phyloP scores from a whole-genome alignment of 1,140 invertebrate species.

The Leptinotarsa lineolata region DNA sequence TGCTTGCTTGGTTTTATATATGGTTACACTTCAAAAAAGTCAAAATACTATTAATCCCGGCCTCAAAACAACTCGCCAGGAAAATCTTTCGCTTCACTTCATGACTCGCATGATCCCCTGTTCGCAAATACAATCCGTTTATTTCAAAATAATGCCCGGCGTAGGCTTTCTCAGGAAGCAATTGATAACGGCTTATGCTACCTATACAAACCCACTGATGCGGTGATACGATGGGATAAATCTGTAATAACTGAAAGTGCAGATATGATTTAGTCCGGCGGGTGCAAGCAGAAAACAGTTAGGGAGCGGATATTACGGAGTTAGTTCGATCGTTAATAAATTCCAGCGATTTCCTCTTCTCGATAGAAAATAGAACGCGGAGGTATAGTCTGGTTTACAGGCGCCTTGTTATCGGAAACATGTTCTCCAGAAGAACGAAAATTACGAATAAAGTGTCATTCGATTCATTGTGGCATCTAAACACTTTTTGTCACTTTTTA shows the following conservation, averaged over 20 bases:
- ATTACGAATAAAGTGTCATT: no score
- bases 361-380: conserved; percentile 3
- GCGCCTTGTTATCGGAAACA: no score
- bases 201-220: conserved; percentile 8
- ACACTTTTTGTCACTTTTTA: no score
- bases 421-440: no score
- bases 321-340: conserved; percentile 35
- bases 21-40: no score
- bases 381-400: background rate
- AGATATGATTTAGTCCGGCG: conserved; percentile 19
- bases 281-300: conserved; percentile 21
- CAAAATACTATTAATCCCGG: no score
- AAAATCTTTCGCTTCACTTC: background rate
- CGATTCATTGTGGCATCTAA: no score
- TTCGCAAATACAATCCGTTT: conserved; percentile 2
- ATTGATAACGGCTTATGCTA: background rate
- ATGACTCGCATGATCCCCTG: background rate
- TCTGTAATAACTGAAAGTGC: conserved; percentile 20
- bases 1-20: no score
- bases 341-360: conserved; percentile 36
- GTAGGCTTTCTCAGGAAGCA: background rate
- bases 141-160: conserved; percentile 4
- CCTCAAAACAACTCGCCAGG: no score
- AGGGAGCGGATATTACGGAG: conserved; percentile 28
- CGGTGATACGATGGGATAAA: conserved; percentile 4